Evolutionary conservation across 2,797 vertebrate genomes (phyloP), one percentile per base, ranked within the genome.

Genomic region (Helostoma temminkii): DNA sequence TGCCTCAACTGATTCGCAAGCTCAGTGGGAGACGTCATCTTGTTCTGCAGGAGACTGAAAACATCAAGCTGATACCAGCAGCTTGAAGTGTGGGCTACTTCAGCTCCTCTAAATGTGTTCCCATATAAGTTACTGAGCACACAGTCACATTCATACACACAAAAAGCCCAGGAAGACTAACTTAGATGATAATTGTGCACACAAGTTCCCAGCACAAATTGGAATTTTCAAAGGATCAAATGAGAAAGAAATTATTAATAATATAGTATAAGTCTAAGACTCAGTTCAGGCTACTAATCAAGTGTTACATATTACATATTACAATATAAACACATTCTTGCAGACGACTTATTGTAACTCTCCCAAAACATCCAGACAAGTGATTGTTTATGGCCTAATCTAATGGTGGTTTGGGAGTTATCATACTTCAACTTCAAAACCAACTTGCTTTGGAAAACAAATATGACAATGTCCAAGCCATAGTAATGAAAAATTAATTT

Each of bases 11-110:
- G 48, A 77, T 87, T 87, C 80, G 16, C 76, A 55, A 45, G 2
- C 84, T 57, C 89, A 70, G 82, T 39, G 60, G 86, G 85, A 83
- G 78, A 80, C 65, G 34, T 68, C 82, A 68, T 81, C 61, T 61
- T 77, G 26, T 80, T 57, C 84, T 71, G 81, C 68, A 64, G 75
- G 75, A 84, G 67, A 59, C 48, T 11, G 21, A 74, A 75, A 82
- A 57, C 81, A 59, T 71, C 67, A 63, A 79, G 72, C 83, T 67
- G 74, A 67, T 60, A 81, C 45, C 62, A 54, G 43, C 48, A 64
- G 66, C 60, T 73, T 69, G 42, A 66, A 66, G 67, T 65, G 60
- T 21, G 62, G 48, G 58, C 69, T 49, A 21, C 63, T 65, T 58
- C 47, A 45, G 22, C 32, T 26, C 21, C 42, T 50, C 54, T 50